Evolutionary conservation across 2,797 vertebrate species (phyloP), one percentile per base, ranked within the genome.

Genomic region (Myotis daubentonii): DNA sequence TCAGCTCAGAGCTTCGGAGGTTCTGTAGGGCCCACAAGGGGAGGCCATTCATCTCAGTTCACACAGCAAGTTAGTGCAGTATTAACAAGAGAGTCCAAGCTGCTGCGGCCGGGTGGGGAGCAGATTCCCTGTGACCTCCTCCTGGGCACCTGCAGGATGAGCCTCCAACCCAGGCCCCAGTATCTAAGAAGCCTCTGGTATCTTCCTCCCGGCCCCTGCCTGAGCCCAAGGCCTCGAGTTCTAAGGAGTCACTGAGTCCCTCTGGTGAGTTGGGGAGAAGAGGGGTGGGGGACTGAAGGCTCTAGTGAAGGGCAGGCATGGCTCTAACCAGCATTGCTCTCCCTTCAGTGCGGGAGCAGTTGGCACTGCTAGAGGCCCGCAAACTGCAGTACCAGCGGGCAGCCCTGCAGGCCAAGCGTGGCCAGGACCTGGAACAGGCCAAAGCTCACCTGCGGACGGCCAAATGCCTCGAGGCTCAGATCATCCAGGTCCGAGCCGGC

Each of bases 371-470:
- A 95, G 99, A 99, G 98, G 98, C 98, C 95, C 98, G 99, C 55
- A 99, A 97, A 98, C 99, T 99, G 96, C 99, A 99, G 96, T 99
- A 99, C 98, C 97, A 99, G 98, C 99, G 99, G 97, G 99, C 99
- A 8, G 99, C 99, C 0, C 92, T 99, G 96, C 99, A 99, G 97
- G 99, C 99, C 38, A 99, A 99, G 97, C 99, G 99, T 93, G 99
- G 98, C 89, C 99, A 99, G 36, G 99, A 99, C 96, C 93, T 99
- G 65, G 99, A 99, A 82, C 99, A 99, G 97, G 99, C 99, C 5
- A 99, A 99, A 97, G 86, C 89, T 0, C 98, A 99, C 93, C 98
- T 99, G 90, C 98, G 99, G 80, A 98, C 98, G 19, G 99, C 99
- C 6, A 99, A 99, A 95, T 89, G 97, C 94, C 97, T 99, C 0